Percentiles rank a stretch among this genome's conserved stretches.
Evolutionary conservation across 2,113 vertebrate genomes (phyloP).

Genomic region (Ranitomeya imitator): DNA sequence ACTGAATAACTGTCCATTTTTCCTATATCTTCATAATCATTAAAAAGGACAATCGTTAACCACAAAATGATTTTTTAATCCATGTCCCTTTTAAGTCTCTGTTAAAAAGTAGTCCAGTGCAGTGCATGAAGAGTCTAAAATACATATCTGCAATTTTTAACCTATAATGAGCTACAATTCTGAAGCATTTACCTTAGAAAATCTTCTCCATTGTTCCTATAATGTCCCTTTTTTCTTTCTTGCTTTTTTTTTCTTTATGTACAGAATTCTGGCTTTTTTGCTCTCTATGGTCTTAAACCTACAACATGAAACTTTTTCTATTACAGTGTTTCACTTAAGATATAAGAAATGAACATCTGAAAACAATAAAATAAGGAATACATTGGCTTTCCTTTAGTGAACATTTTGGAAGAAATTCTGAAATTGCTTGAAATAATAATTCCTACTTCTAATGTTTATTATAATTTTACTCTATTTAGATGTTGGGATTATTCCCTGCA

Average conservation of each 20-base stretch:
- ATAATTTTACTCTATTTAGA: neutral
- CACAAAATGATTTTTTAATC: conserved; percentile 14
- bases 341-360: neutral
- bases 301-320: too few relatives aligned
- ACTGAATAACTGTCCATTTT: neutral
- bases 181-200: too few relatives aligned
- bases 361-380: neutral
- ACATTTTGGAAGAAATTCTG: neutral
- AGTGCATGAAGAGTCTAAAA: too few relatives aligned
- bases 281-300: neutral
- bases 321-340: neutral
- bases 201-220: neutral
- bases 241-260: neutral
- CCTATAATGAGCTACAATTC: too few relatives aligned
- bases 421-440: neutral
- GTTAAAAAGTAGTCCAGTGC: too few relatives aligned
- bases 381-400: neutral
- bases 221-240: neutral
- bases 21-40: conserved; percentile 4
- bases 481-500: neutral
- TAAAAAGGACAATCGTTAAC: conserved; percentile 9
- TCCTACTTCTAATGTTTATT: neutral
- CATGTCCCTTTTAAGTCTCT: too few relatives aligned
- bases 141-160: neutral
- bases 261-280: neutral